phyloP scores from a whole-genome alignment of 2,113 vertebrate species.

The Proterorhinus semilunaris region DNA sequence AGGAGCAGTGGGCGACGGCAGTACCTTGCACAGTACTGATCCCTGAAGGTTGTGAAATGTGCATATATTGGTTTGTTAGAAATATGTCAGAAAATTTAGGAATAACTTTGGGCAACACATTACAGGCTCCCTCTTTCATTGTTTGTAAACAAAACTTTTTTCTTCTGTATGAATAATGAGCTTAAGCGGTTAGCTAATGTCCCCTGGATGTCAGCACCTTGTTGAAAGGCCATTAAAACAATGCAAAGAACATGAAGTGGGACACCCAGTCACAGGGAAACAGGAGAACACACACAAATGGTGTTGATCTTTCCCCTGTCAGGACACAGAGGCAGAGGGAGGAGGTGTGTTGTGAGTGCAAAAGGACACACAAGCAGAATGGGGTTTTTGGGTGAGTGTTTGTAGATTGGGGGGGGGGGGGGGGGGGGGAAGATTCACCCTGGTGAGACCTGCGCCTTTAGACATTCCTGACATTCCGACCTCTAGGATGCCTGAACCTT shows the following conservation, averaged over 20 bases:
- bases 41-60: too few relatives aligned
- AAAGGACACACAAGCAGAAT: slow-evolving; percentile 40
- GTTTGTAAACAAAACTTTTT: too few relatives aligned
- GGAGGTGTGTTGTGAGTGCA: slow-evolving; percentile 45
- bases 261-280: slow-evolving; percentile 43
- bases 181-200: slow-evolving; percentile 32
- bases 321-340: slow-evolving; percentile 37
- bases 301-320: slow-evolving; percentile 65
- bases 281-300: slow-evolving; percentile 48
- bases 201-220: slow-evolving; percentile 42
- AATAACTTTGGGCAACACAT: too few relatives aligned
- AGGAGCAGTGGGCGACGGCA: too few relatives aligned
- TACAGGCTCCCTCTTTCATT: too few relatives aligned
- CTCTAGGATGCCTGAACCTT: slow-evolving; percentile 63
- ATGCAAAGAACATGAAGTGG: slow-evolving; percentile 47
- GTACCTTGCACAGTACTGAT: too few relatives aligned
- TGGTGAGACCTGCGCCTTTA: slow-evolving; percentile 66
- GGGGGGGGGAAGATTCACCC: slow-evolving; percentile 62
- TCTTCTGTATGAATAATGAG: slow-evolving; percentile 18
- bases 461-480: slow-evolving; percentile 78
- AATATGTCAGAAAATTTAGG: too few relatives aligned
- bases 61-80: too few relatives aligned
- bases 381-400: slow-evolving; percentile 17
- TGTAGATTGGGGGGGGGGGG: slow-evolving; percentile 21
- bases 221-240: slow-evolving; percentile 61